phyloP scores from a whole-genome alignment of 2,113 vertebrate species.

The Aptenodytes patagonicus region DNA sequence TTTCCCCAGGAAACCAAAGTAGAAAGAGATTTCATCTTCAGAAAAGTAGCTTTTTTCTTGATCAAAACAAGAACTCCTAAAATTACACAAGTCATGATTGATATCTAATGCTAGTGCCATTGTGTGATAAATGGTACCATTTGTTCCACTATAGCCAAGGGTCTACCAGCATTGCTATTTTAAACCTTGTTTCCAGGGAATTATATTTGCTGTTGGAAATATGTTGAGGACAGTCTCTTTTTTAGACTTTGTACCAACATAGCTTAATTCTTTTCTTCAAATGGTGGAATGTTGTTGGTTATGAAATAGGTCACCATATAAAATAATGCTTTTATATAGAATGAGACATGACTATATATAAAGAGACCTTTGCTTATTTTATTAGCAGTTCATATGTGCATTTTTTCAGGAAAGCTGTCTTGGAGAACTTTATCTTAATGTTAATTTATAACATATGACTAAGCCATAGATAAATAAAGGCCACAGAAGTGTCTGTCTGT shows the following conservation, averaged over 20 bases:
- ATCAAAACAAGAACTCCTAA: neutral
- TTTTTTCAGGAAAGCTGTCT: neutral
- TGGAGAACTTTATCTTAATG: neutral
- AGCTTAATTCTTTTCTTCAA: neutral
- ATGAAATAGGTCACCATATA: neutral
- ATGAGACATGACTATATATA: neutral
- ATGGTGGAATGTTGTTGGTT: neutral
- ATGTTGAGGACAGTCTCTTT: neutral
- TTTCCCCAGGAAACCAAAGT: neutral
- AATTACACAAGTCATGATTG: neutral
- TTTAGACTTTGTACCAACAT: neutral
- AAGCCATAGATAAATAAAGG: neutral
- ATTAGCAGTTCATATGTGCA: neutral
- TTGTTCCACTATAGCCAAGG: neutral
- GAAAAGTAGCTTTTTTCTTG: neutral
- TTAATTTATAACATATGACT: neutral
- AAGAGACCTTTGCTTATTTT: neutral
- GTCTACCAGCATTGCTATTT: neutral
- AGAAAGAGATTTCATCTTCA: neutral
- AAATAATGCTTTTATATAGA: neutral
- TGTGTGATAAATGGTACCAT: neutral
- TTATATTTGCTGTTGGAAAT: neutral
- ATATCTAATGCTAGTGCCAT: neutral
- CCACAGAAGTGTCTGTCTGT: neutral
- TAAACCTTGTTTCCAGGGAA: slow-evolving; percentile 12